Evolutionary conservation across 1,140 invertebrate species (phyloP).

Genomic region (Myzus persicae): DNA sequence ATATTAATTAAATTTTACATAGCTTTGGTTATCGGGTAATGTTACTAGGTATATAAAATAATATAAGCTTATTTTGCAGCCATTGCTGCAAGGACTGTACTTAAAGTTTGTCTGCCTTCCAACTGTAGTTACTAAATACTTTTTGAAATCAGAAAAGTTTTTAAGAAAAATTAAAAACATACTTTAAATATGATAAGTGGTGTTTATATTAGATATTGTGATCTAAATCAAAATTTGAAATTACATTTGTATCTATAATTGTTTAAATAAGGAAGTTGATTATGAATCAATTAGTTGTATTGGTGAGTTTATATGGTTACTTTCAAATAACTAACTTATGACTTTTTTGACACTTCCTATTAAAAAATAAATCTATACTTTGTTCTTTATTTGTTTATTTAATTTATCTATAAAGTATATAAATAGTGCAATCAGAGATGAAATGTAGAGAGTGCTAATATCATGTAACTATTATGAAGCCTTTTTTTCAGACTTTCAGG

Average conservation of each 20-base stretch:
- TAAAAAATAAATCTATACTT: not conserved
- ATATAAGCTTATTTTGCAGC: not conserved
- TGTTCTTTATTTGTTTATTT: not conserved
- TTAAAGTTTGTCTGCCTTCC: too few species aligned
- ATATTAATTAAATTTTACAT: not conserved
- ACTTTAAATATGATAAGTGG: not conserved
- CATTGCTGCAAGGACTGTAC: too few species aligned
- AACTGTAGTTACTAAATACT: too few species aligned
- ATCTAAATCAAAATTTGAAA: not conserved
- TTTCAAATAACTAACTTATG: too few species aligned
- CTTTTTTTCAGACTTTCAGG: too few species aligned
- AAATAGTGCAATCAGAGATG: not conserved
- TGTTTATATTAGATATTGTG: not conserved
- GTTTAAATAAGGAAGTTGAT: too few species aligned
- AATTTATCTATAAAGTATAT: not conserved
- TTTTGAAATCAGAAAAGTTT: not conserved
- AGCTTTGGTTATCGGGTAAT: not conserved
- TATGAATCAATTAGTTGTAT: too few species aligned
- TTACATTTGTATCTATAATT: too few species aligned
- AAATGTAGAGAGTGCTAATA: not conserved
- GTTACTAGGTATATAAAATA: not conserved
- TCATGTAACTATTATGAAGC: not conserved
- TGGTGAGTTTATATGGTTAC: too few species aligned
- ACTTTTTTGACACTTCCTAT: not conserved
- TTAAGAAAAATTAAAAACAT: not conserved